phyloP scores from a whole-genome alignment of 2,113 vertebrate genomes.

The Pardalotus punctatus region DNA sequence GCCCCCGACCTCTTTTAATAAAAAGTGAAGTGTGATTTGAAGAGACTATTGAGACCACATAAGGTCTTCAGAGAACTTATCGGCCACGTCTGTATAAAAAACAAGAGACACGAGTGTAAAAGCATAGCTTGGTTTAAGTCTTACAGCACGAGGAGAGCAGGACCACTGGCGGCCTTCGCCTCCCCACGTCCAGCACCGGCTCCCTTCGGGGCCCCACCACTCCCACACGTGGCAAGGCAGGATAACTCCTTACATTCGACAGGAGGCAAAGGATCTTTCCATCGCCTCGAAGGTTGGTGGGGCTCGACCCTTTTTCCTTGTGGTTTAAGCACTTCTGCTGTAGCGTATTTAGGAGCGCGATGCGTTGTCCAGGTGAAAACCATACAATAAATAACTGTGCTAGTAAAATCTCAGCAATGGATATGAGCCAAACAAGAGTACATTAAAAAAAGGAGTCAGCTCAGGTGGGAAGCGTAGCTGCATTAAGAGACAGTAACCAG shows the following conservation, averaged over 20 bases:
- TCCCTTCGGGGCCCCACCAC: not conserved
- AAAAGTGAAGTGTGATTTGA: constrained; percentile 70
- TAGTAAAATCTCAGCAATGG: constrained; percentile 67
- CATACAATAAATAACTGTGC: constrained; percentile 64
- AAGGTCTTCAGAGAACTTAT: constrained; percentile 51
- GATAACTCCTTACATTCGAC: constrained; percentile 45
- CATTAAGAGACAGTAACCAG: constrained; percentile 32
- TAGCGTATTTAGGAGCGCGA: constrained; percentile 22
- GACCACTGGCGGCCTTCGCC: constrained; percentile 12
- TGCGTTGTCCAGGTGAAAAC: constrained; percentile 46
- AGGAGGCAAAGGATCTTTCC: constrained; percentile 43
- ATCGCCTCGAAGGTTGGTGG: constrained; percentile 32
- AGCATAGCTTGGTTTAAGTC: constrained; percentile 71
- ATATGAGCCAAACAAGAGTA: constrained; percentile 46
- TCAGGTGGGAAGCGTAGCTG: constrained; percentile 30
- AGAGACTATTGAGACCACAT: constrained; percentile 55
- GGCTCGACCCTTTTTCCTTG: not conserved
- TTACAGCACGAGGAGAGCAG: constrained; percentile 38
- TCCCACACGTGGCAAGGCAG: constrained; percentile 36
- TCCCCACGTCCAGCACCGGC: constrained; percentile 56
- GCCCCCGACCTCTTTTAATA: constrained; percentile 14
- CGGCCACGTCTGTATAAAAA: constrained; percentile 64
- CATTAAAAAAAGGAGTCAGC: constrained; percentile 10
- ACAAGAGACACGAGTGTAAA: constrained; percentile 67
- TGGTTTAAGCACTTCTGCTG: constrained; percentile 12